Evolutionary conservation across 2,113 vertebrate species (phyloP), one percentile per base, ranked within the genome.

Genomic region (Sylvietta virens): DNA sequence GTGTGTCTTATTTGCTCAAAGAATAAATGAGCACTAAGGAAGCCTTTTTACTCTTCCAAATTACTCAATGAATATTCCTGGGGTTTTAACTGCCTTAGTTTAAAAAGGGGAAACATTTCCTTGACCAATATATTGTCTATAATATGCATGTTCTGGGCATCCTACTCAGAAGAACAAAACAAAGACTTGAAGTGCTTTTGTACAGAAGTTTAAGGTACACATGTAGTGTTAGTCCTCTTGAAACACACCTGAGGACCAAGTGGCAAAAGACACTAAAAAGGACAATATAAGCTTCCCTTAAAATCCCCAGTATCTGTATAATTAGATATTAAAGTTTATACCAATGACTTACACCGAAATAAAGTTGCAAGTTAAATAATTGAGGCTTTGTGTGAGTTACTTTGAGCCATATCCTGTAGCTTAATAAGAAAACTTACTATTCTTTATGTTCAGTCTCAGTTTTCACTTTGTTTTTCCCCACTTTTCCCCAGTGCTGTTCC

Each of bases 141-240:
- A 91, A 88, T 97, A 93, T 97, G 98, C 97, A 98, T 97, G 96
- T 90, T 94, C 95, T 95, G 69, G 95, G 64, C 89, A 95, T 95
- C 80, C 56, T 96, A 93, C 78, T 95, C 90, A 79, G 54, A 94
- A 84, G 84, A 97, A 76, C 45, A 74, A 86, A 92, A 51, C 18
- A 33, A 87, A 90, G 30, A 39, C 89, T 86, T 94, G 56, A 90
- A 94, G 57, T 96, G 79, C 11, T 92, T 94, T 96, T 93, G 89
- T 97, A 67, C 61, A 93, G 74, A 86, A 86, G 92, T 71, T 81
- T 71, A 96, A 96, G 94, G 84, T 95, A 96, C 93, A 65, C 51
- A 7, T 91, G 28, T 54, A 71, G 26, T 74, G 56, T 91, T 95
- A 77, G 91, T 97, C 94, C 78, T 95, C 90, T 66, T 97, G 81